Evolutionary conservation across 2,113 vertebrate genomes (phyloP), one percentile per base, ranked within the genome.

Genomic region (Serilophus lunatus): DNA sequence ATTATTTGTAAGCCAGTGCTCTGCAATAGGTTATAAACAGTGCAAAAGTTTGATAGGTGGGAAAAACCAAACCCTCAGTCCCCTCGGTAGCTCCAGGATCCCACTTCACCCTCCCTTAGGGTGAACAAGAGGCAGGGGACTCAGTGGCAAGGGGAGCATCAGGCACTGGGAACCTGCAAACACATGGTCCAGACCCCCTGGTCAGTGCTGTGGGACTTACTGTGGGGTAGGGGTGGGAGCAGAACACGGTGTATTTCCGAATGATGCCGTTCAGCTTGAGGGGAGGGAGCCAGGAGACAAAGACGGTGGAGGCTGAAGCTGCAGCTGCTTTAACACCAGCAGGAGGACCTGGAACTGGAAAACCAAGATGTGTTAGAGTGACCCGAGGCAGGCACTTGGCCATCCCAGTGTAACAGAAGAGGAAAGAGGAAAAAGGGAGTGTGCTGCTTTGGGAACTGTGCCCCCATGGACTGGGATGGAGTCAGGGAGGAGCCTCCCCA

Each of bases 211-310:
- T 8, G 71, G 81, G 47, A 97, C 98, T 98, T 98, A 99, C 99
- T 72, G 99, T 99, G 87, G 99, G 99, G 95, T 99, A 99, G 47
- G 99, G 99, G 95, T 99, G 99, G 2, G 99, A 99, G 97, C 99
- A 99, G 98, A 99, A 99, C 76, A 99, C 98, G 0, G 99, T 99
- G 98, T 99, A 99, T 97, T 99, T 99, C 87, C 99, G 98, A 98
- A 99, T 99, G 95, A 99, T 97, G 92, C 99, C 99, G 0, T 99
- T 99, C 95, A 99, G 97, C 97, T 99, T 99, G 95, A 99, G 98
- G 0, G 99, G 99, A 59, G 99, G 99, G 10, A 99, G 98, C 99
- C 99, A 99, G 68, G 99, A 99, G 49, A 99, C 99, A 1, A 99
- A 99, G 90, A 99, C 99, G 3, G 98, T 99, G 12, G 99, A 99